Evolutionary conservation across 2,888 invertebrate genomes (phyloP), one percentile per base, ranked within the genome.

Genomic region (Epirrhoe alternata): DNA sequence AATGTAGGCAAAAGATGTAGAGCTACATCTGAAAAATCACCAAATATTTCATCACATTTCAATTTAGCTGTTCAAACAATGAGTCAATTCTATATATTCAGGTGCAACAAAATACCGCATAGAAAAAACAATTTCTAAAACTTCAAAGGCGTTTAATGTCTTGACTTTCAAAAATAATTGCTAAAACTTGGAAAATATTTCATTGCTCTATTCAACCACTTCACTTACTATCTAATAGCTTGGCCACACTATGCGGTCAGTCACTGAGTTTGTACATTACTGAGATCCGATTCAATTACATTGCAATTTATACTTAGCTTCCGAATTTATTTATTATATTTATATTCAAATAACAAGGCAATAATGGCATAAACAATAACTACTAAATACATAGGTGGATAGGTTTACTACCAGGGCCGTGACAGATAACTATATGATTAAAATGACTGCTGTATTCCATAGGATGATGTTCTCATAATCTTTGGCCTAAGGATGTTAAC

Each of bases 161-260:
- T 85, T 74, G 74, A 79, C 74, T 79, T 74, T 75, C 51, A 73
- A 82, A 84, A 86, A 88, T 86, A 83, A 86, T 84, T 75, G 76
- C 81, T 83, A 82, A 85, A 86, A 86, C 82, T 84, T 85, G 82
- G 82, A 86, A 89, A 87, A 89, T 88, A 89, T 85, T 60, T 84
- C 76, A 84, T 86, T 81, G 80, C 80, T 85, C 80, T 84, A 80
- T 78, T 78, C 72, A 85, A 83, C 81, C 86, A 86, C 79, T 81
- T 84, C 82, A 74, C 82, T 88, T 87, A 90, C 74, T 71, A 74
- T 72, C 83, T 87, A 88, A 80, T 70, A 80, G 84, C 85, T 84
- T 76, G 82, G 82, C 86, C 86, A 81, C 86, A 80, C 75, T 68
- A 66, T 57, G 70, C 77, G 73, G 72, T 68, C 76, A 74, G 66